Evolutionary conservation across 2,797 vertebrate species (phyloP).

Genomic region (Arctocebus calabarensis): DNA sequence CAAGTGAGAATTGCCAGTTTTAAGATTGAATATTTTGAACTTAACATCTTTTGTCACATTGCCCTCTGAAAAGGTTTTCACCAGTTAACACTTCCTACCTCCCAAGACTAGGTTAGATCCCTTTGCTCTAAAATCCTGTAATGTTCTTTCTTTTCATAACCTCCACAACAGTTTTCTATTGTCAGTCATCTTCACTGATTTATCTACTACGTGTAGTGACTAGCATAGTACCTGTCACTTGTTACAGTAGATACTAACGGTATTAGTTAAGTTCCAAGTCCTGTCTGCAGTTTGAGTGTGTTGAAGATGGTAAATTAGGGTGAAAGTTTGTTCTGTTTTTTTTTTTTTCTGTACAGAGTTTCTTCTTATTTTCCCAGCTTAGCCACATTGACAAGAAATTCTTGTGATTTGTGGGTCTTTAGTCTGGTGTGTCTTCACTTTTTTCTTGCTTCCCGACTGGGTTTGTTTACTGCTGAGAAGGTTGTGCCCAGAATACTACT

Average conservation of each 20-base stretch:
- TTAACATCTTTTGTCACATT: not conserved
- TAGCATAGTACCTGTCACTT: not conserved
- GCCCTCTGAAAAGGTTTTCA: not conserved
- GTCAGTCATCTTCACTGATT: not conserved
- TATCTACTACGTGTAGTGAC: not conserved
- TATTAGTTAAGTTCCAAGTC: not conserved
- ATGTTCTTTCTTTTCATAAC: not conserved
- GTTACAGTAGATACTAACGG: not conserved
- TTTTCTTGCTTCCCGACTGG: not conserved
- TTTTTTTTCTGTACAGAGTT: not conserved
- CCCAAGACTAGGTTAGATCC: not conserved
- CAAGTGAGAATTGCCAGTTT: not conserved
- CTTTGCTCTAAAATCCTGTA: not conserved
- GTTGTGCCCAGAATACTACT: not conserved
- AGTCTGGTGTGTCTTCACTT: not conserved
- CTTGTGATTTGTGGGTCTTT: not conserved
- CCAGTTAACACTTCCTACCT: not conserved
- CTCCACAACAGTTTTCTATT: not conserved
- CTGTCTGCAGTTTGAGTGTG: not conserved
- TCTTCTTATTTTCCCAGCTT: not conserved
- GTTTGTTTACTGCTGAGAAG: not conserved
- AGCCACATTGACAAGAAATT: not conserved
- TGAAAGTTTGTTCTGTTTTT: not conserved
- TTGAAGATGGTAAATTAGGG: not conserved
- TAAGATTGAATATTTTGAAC: slow-evolving; percentile 11